Percentiles rank a stretch among this genome's conserved stretches.
Evolutionary conservation across 1,140 invertebrate species (phyloP).

Genomic region (Ptiloglossa arizonensis): DNA sequence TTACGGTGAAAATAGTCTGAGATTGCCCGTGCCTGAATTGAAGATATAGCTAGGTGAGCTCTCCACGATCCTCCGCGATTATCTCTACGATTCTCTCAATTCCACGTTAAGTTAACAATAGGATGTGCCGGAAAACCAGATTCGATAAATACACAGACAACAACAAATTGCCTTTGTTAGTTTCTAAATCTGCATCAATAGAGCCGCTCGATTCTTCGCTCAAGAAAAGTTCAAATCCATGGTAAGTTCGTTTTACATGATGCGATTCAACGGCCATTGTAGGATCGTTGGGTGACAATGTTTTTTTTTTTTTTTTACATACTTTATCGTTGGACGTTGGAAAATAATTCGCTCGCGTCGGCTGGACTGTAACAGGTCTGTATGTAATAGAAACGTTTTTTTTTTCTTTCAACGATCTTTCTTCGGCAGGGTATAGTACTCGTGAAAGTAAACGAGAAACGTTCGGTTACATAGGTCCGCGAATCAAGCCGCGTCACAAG

Average conservation of each 20-base stretch:
- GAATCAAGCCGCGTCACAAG: no score
- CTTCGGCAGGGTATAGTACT: no score
- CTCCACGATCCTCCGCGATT: constrained; percentile 63
- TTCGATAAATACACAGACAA: constrained; percentile 6
- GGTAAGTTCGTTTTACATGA: constrained; percentile 21
- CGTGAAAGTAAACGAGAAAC: background rate
- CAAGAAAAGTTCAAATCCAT: background rate
- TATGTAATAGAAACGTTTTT: background rate
- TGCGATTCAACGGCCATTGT: background rate
- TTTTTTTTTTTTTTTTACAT: background rate
- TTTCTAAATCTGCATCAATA: background rate
- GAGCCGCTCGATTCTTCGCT: background rate
- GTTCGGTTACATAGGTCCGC: background rate
- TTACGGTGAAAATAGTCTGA: constrained; percentile 29
- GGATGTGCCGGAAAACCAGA: constrained; percentile 42
- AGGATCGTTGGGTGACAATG: background rate
- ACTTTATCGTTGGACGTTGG: background rate
- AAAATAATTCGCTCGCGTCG: background rate
- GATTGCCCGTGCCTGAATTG: constrained; percentile 62
- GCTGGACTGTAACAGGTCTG: background rate
- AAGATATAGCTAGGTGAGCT: constrained; percentile 69
- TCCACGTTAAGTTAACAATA: constrained; percentile 60
- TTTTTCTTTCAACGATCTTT: no score
- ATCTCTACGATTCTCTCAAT: constrained; percentile 55
- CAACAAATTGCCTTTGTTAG: background rate